A percentile compares a stretch with the other conserved stretches of the same genome.
Evolutionary conservation across 2,888 invertebrate genomes (phyloP).

Genomic region (Dolichopus griseipennis): DNA sequence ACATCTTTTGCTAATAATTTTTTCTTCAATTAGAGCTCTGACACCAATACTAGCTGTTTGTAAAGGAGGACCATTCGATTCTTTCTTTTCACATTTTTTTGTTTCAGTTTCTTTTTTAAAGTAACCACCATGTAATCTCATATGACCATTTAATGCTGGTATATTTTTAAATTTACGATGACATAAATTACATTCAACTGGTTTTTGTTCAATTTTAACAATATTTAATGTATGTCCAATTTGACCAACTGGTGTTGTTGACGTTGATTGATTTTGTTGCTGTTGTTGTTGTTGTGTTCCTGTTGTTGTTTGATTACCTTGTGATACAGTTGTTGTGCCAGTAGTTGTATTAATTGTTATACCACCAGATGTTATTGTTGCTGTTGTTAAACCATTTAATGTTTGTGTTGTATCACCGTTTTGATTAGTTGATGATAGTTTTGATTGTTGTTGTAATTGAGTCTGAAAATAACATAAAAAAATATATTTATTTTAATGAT

Average conservation of each 20-base stretch:
- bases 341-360: constrained; percentile 26
- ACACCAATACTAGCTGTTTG: constrained; percentile 91
- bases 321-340: constrained; percentile 28
- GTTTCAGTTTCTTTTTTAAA: constrained; percentile 88
- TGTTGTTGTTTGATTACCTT: constrained; percentile 25
- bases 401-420: constrained; percentile 15
- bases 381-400: constrained; percentile 10
- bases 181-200: constrained; percentile 91
- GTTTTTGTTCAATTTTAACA: constrained; percentile 60
- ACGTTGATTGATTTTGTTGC: constrained; percentile 36
- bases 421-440: constrained; percentile 18
- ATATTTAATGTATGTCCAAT: constrained; percentile 37
- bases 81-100: constrained; percentile 79
- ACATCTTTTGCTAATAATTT: constrained; percentile 78
- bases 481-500: not conserved
- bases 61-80: constrained; percentile 69
- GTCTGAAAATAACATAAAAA: constrained; percentile 22
- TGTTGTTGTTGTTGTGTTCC: constrained; percentile 29
- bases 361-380: constrained; percentile 11
- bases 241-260: constrained; percentile 34
- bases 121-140: constrained; percentile 95
- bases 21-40: constrained; percentile 83
- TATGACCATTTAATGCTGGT: constrained; percentile 95
- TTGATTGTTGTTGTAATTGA: constrained; percentile 29
- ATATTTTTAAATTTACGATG: constrained; percentile 95